phyloP scores from a whole-genome alignment of 2,113 vertebrate genomes.

The Cettia cetti region DNA sequence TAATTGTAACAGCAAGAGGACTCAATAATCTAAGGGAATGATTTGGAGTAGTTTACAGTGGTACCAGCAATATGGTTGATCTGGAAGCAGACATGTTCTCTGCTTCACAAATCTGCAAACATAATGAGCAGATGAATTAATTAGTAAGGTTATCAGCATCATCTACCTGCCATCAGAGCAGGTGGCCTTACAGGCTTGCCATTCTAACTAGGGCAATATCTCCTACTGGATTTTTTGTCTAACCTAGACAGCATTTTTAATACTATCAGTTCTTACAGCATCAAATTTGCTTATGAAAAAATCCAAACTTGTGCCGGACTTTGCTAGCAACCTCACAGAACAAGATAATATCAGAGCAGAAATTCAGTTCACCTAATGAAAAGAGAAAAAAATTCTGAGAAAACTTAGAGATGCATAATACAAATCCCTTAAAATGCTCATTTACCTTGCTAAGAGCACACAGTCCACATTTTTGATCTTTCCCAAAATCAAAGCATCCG shows the following conservation, averaged over 20 bases:
- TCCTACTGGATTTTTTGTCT: not conserved
- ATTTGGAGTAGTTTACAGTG: not conserved
- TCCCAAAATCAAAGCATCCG: conserved; percentile 91
- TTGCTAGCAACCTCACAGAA: not conserved
- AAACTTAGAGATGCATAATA: not conserved
- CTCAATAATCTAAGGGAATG: not conserved
- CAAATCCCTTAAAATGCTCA: not conserved
- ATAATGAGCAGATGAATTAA: not conserved
- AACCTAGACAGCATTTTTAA: not conserved
- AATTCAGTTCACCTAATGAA: not conserved
- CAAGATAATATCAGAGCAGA: not conserved
- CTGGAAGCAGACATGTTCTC: not conserved
- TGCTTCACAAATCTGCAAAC: not conserved
- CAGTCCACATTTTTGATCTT: conserved; percentile 97
- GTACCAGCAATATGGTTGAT: not conserved
- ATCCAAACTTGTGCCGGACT: not conserved
- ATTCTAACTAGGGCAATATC: not conserved
- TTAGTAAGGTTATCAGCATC: not conserved
- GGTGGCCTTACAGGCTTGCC: not conserved
- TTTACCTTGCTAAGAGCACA: conserved; percentile 92
- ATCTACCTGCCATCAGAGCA: not conserved
- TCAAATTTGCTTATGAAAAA: not conserved
- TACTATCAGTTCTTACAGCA: not conserved
- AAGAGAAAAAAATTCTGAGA: not conserved
- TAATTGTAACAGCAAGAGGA: not conserved